These are phyloP conservation scores for Puffinus mauretanicus DNA, from an alignment of 2,113 vertebrate species.

Conservation along the genomic window DNA sequence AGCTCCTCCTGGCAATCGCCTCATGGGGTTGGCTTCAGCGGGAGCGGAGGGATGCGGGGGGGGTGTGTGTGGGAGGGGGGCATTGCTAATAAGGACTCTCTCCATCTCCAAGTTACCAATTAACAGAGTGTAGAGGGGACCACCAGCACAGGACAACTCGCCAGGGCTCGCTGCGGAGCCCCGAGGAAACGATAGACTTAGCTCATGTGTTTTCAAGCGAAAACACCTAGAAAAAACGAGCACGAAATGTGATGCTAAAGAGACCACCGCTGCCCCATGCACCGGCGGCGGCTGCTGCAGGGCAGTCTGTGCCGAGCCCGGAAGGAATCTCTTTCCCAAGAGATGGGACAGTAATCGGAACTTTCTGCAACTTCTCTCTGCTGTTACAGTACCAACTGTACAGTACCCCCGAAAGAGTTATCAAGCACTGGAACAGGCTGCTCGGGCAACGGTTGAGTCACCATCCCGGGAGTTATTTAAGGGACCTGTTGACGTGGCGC, in stretches of 20 bases:
- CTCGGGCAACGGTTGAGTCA: neutral
- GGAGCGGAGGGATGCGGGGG: slow-evolving; percentile 51
- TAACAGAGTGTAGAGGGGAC: slow-evolving; percentile 74
- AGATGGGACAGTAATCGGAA: neutral
- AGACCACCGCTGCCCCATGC: neutral
- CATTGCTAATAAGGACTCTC: slow-evolving; percentile 78
- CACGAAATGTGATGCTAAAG: neutral
- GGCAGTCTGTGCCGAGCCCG: neutral
- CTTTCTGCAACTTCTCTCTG: neutral
- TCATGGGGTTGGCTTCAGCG: slow-evolving; percentile 75
- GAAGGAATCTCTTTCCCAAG: neutral
- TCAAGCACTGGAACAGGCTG: rapidly evolving
- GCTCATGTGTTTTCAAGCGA: neutral
- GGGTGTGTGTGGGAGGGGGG: neutral
- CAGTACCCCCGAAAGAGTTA: rapidly evolving
- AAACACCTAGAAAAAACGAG: neutral
- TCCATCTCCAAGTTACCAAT: slow-evolving; percentile 82
- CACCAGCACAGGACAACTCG: slow-evolving; percentile 73
- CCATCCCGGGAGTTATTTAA: neutral
- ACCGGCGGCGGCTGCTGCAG: neutral
- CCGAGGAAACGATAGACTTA: neutral
- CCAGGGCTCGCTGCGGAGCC: neutral
- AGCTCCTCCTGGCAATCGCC: slow-evolving; percentile 84
- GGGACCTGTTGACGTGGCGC: rapidly evolving
- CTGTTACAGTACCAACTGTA: rapidly evolving